Conservation (phyloP, 2,797 vertebrate species). For the Acrossocheilus wenchowensis region DNA sequence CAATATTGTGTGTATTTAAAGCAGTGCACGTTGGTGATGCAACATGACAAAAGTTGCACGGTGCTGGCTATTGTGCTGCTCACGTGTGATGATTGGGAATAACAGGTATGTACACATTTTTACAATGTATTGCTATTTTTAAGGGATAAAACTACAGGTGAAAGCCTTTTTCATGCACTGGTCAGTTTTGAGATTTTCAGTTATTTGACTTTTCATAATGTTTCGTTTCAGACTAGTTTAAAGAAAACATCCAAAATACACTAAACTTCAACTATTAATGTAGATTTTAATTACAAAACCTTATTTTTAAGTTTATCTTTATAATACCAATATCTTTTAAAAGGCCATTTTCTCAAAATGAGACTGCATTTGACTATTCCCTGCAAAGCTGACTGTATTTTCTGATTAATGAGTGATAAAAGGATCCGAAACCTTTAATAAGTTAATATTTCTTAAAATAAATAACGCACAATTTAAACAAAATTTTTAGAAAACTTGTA, state of each 20-base stretch:
- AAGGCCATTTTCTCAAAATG: not conserved
- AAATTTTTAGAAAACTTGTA: not conserved
- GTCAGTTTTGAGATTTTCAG: not conserved
- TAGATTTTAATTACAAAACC: not conserved
- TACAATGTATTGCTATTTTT: not conserved
- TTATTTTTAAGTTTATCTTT: not conserved
- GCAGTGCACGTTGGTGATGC: not conserved
- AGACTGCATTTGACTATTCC: too few relatives aligned
- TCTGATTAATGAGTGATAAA: not conserved
- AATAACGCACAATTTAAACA: not conserved
- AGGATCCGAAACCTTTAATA: not conserved
- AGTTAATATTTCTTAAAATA: too few relatives aligned
- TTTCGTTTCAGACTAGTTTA: not conserved
- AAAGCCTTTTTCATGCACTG: not conserved
- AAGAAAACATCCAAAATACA: not conserved
- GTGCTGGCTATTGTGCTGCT: not conserved
- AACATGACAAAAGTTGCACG: not conserved
- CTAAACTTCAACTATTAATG: not conserved
- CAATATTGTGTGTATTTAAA: not conserved
- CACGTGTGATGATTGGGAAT: not conserved
- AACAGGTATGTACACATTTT: not conserved
- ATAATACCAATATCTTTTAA: not conserved
- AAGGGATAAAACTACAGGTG: not conserved
- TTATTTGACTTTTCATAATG: not conserved
- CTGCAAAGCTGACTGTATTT: too few relatives aligned